Conservation (phyloP, 2,113 vertebrate species). For the Dromiciops gliroides region DNA sequence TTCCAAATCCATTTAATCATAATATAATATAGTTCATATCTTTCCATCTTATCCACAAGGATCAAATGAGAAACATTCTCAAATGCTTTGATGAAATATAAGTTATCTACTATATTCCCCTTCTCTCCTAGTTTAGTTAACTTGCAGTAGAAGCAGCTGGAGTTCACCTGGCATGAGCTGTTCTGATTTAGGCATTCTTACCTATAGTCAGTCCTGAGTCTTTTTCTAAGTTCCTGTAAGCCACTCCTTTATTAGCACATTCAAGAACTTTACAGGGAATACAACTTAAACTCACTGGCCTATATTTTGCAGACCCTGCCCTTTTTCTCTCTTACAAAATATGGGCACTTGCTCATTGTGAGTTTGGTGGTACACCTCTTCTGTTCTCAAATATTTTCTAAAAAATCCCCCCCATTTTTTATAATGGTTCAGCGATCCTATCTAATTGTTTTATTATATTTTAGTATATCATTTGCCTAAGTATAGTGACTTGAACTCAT, state of each 20-base stretch:
- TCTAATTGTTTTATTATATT: background rate
- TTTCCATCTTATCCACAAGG: background rate
- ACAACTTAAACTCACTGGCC: background rate
- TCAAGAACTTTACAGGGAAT: conserved; percentile 3
- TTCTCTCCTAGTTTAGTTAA: background rate
- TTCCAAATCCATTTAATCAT: background rate
- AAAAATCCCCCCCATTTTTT: background rate
- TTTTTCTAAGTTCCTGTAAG: background rate
- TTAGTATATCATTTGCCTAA: background rate
- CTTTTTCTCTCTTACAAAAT: conserved; percentile 43
- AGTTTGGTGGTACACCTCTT: too few species aligned
- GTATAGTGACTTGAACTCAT: background rate
- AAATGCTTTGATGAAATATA: conserved; percentile 30
- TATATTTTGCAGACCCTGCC: conserved; percentile 28
- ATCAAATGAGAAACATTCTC: background rate
- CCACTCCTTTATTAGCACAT: background rate
- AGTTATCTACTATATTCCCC: background rate
- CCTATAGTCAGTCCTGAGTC: background rate
- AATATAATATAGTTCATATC: background rate
- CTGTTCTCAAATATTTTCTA: conserved; percentile 7
- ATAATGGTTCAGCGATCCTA: background rate
- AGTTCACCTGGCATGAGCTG: background rate
- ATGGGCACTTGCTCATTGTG: conserved; percentile 12
- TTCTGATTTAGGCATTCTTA: background rate
- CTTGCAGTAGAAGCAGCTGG: background rate